These are phyloP conservation scores for Aepyceros melampus DNA, from an alignment of 2,113 vertebrate species.

Conservation along the genomic window DNA sequence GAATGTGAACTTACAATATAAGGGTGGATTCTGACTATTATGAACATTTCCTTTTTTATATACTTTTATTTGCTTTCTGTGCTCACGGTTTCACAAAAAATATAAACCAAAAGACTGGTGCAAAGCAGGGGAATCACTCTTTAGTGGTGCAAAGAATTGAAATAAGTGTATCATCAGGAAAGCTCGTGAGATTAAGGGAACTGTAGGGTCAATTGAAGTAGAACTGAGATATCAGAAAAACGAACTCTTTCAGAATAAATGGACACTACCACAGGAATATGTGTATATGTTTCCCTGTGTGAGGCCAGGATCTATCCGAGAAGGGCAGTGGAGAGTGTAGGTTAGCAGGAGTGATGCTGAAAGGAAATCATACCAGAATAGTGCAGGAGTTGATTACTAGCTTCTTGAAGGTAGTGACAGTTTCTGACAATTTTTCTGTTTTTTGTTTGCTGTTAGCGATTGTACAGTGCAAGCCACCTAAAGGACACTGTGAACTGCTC, in stretches of 20 bases:
- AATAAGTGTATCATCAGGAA: neutral
- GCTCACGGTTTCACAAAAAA: neutral
- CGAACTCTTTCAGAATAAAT: neutral
- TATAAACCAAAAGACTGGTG: neutral
- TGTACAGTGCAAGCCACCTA: neutral
- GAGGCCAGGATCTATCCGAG: neutral
- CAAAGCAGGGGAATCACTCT: neutral
- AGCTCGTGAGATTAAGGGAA: neutral
- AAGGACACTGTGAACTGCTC: neutral
- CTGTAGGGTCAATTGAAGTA: neutral
- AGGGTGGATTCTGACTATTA: neutral
- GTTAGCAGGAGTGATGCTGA: neutral
- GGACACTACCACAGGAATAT: neutral
- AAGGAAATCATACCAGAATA: neutral
- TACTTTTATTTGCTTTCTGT: neutral
- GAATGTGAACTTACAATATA: neutral
- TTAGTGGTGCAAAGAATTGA: neutral
- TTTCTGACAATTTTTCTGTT: neutral
- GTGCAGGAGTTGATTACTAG: neutral
- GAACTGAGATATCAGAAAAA: neutral
- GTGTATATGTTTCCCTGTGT: no score
- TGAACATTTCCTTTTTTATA: neutral
- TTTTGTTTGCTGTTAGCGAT: neutral
- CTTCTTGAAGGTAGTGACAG: neutral
- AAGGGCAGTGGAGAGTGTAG: neutral